These are phyloP conservation scores for Siderastrea radians DNA, from an alignment of 92 coral and sea anemone species.

Conservation along the genomic window DNA sequence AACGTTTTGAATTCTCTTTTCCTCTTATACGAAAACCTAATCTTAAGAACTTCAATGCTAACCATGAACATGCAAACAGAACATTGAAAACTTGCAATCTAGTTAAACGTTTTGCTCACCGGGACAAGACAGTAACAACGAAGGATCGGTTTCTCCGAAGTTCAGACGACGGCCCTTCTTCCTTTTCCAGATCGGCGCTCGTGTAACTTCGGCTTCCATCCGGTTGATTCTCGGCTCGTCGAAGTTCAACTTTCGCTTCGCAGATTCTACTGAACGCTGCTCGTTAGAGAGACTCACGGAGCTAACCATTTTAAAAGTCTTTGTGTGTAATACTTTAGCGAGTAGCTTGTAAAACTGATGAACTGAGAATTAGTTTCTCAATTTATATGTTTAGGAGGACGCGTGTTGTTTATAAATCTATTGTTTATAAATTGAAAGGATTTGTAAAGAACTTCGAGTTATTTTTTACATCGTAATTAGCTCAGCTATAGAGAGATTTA, in stretches of 20 bases:
- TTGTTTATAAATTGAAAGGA: no score
- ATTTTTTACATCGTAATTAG: no score
- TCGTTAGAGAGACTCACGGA: not conserved
- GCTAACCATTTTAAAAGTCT: not conserved
- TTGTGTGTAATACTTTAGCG: not conserved
- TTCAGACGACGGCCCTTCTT: conserved; percentile 8
- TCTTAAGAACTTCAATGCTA: not conserved
- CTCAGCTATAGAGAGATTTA: no score
- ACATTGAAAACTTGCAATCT: not conserved
- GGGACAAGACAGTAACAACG: not conserved
- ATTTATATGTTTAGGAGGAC: not conserved
- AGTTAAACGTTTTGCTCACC: no score
- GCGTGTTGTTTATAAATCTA: no score
- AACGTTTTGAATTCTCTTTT: no score
- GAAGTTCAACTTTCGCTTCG: conserved; percentile 24
- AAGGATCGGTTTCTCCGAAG: conserved; percentile 28
- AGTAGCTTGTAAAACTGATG: not conserved
- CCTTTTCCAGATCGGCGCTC: not conserved
- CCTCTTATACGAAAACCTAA: no score
- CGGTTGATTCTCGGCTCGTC: conserved; percentile 1
- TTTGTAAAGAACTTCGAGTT: no score
- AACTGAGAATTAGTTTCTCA: not conserved
- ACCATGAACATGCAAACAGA: not conserved
- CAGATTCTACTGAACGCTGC: not conserved
- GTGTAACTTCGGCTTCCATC: not conserved